Evolutionary conservation across 2,888 invertebrate species (phyloP).

Genomic region (Euclidia mi): DNA sequence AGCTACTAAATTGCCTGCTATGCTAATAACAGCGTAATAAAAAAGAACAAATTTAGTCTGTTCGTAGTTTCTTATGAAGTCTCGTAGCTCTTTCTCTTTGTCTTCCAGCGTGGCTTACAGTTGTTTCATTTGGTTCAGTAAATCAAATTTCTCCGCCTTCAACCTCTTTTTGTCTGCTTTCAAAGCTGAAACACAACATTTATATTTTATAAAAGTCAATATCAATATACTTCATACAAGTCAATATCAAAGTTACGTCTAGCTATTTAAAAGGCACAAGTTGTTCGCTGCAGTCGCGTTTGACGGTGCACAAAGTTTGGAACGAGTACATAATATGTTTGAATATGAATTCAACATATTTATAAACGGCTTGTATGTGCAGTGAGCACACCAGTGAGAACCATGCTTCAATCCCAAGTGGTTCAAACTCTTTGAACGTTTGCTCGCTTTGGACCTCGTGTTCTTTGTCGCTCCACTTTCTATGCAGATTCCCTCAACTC

Average conservation of each 20-base stretch:
- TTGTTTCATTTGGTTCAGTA: slow-evolving; percentile 98
- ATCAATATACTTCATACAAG: too few species aligned
- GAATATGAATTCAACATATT: slow-evolving; percentile 24
- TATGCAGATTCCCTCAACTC: slow-evolving; percentile 58
- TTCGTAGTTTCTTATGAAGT: slow-evolving; percentile 98
- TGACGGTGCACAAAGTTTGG: slow-evolving; percentile 3
- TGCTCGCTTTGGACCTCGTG: slow-evolving; percentile 52
- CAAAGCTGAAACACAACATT: slow-evolving; percentile 90
- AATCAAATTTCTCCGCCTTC: slow-evolving; percentile 98
- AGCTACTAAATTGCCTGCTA: slow-evolving; percentile 20
- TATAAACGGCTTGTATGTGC: slow-evolving; percentile 37
- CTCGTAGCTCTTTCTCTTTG: slow-evolving; percentile 97
- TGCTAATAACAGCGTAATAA: slow-evolving; percentile 17
- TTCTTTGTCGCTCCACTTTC: slow-evolving; percentile 63
- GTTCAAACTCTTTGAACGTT: slow-evolving; percentile 62
- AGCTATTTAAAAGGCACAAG: slow-evolving; percentile 4
- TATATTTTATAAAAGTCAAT: too few species aligned
- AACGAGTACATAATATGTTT: not conserved
- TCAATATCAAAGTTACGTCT: slow-evolving; percentile 19
- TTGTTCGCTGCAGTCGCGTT: not conserved
- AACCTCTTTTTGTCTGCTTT: slow-evolving; percentile 97
- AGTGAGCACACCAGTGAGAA: slow-evolving; percentile 44
- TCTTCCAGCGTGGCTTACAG: slow-evolving; percentile 98
- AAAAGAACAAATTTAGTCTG: slow-evolving; percentile 79
- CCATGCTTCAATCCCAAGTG: slow-evolving; percentile 54